Conservation (phyloP, 2,888 invertebrate genomes). For the Aplocera efformata region DNA sequence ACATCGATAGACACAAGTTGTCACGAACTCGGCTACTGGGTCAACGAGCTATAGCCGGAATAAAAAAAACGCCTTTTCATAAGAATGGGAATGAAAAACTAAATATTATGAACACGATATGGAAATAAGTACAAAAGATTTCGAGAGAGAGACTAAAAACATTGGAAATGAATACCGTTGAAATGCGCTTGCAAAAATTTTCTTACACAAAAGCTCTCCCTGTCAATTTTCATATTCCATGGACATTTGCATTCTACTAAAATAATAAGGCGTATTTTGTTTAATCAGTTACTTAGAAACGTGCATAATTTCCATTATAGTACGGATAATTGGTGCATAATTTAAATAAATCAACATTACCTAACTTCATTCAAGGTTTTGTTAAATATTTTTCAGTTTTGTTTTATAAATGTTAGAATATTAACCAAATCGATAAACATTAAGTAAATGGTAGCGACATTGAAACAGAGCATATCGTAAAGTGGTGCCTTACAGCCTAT, state of each 20-base stretch:
- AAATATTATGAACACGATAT: slow-evolving; percentile 14
- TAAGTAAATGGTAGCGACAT: slow-evolving; percentile 30
- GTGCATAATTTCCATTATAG: too few relatives aligned
- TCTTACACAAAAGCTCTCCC: neutral
- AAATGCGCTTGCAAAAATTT: neutral
- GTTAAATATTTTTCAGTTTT: neutral
- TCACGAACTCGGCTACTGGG: slow-evolving; percentile 69
- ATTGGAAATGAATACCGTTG: neutral
- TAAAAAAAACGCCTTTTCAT: slow-evolving; percentile 20
- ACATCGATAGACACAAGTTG: slow-evolving; percentile 48
- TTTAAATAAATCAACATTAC: too few relatives aligned
- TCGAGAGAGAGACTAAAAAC: slow-evolving; percentile 2
- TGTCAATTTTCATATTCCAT: too few relatives aligned
- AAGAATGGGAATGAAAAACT: slow-evolving; percentile 18
- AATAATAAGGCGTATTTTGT: too few relatives aligned
- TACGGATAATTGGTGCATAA: too few relatives aligned
- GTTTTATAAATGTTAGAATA: too few relatives aligned
- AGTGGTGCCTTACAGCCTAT: slow-evolving; percentile 31
- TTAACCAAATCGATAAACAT: slow-evolving; percentile 26
- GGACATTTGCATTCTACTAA: too few relatives aligned
- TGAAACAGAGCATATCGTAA: slow-evolving; percentile 33
- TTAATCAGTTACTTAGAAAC: too few relatives aligned
- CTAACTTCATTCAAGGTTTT: too few relatives aligned
- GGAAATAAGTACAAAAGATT: slow-evolving; percentile 4
- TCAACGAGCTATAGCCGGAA: slow-evolving; percentile 53